phyloP scores from a whole-genome alignment of 1,140 invertebrate species.

The Philopotamus ludificatus region DNA sequence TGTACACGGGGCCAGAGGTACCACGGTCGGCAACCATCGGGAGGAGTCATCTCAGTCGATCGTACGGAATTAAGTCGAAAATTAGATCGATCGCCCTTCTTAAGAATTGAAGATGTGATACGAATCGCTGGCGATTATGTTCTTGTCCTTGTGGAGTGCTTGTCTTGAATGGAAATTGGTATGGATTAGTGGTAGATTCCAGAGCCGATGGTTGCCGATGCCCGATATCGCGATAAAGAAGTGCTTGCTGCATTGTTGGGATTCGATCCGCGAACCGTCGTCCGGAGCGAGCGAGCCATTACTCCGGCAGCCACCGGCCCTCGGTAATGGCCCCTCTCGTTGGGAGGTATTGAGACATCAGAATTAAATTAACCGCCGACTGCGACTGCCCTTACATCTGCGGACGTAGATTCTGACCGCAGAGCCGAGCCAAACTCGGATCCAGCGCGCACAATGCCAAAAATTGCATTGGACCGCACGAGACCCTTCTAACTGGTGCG shows the following conservation, averaged over 20 bases:
- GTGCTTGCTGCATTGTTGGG: conserved; percentile 26
- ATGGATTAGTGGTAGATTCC: background rate
- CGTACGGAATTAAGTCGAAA: too few species aligned
- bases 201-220: conserved; percentile 43
- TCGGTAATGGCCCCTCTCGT: conserved; percentile 54
- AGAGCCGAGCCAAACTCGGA: background rate
- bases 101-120: too few species aligned
- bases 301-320: conserved; percentile 48
- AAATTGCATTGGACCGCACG: too few species aligned
- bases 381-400: background rate
- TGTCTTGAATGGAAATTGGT: background rate
- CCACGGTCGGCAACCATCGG: conserved; percentile 5
- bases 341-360: conserved; percentile 60
- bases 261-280: conserved; percentile 50
- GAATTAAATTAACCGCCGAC: conserved; percentile 45
- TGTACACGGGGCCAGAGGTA: conserved; percentile 14
- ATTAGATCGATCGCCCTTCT: too few species aligned
- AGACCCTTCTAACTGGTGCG: too few species aligned
- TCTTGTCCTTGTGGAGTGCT: background rate
- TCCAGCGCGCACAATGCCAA: too few species aligned
- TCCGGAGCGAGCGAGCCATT: conserved; percentile 50
- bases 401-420: too few species aligned
- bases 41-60: too few species aligned
- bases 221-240: conserved; percentile 48
- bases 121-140: background rate